Conservation (phyloP, 2,797 vertebrate genomes). For the Neosalanx taihuensis region DNA sequence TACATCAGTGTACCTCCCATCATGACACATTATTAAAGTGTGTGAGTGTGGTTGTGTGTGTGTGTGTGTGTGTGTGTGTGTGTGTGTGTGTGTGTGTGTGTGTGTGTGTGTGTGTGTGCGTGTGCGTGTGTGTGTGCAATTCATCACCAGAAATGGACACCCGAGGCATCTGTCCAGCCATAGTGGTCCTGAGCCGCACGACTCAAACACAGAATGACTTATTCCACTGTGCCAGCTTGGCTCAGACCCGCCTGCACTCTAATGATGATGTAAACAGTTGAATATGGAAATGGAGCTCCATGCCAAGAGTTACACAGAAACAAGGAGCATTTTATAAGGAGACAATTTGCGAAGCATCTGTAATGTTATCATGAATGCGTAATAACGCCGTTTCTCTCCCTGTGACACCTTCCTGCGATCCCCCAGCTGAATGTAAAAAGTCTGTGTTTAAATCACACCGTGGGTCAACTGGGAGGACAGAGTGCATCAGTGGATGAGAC, state of each 20-base stretch:
- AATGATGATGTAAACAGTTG: constrained; percentile 24
- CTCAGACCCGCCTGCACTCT: constrained; percentile 23
- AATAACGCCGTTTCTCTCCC: constrained; percentile 60
- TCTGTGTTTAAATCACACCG: neutral
- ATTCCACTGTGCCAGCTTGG: constrained; percentile 30
- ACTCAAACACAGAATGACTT: constrained; percentile 26
- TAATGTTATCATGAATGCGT: constrained; percentile 37
- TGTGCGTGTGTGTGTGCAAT: constrained; percentile 46
- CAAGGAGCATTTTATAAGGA: constrained; percentile 15
- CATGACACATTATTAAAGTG: constrained; percentile 47
- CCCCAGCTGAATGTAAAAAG: neutral
- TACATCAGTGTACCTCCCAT: constrained; percentile 41
- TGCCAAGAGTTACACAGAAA: constrained; percentile 13
- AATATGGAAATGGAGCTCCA: constrained; percentile 16
- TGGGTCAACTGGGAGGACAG: neutral
- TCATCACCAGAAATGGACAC: constrained; percentile 43
- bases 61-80: no score
- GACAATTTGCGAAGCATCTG: constrained; percentile 24
- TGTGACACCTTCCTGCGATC: neutral
- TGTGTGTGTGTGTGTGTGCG: constrained; percentile 31
- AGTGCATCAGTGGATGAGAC: neutral
- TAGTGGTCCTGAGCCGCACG: constrained; percentile 37
- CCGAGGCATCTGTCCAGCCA: constrained; percentile 33
- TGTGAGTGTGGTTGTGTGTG: no score
- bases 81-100: no score